Base-by-base conservation (phyloP, 1,140 invertebrate genomes). In the Paralvinella palmiformis region DNA sequence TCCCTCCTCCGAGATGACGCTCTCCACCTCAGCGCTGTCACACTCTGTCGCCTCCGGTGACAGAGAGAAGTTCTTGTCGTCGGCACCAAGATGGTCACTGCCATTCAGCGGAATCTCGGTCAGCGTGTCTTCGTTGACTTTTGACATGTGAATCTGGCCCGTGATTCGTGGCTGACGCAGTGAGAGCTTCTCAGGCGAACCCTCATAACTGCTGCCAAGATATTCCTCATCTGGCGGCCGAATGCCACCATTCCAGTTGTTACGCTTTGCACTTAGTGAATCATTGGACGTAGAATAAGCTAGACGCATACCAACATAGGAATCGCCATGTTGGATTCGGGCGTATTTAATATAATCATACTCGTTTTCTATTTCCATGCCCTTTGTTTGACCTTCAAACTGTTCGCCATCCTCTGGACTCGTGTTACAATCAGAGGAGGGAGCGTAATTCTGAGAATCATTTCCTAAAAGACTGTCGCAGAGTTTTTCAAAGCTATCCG, bases 21-120 rank as follows among this genome's bases (percentile, higher is more conserved):
- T 92, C 71, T 92, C 91, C 55, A 92, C 83, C 74, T 93, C 91
- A 73, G 91, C 91, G 69, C 90, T 92, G 76, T 94, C 92, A 79
- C 91, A 94, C 72, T 96, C 93, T n/a, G 92, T 96, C 52, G 91
- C 92, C 82, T 96, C 93, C 1, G 93, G 92, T 29, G 92, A 96
- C 5, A 95, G 83, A 0, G 91, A 93, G 74, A 95, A 94, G 79
- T 89, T 89, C 56, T 72, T 73, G 55, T 73, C 70, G 58, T 64
- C 59, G 56, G 59, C 33, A 13, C 52, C 64, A n/a, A 27, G 63
- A 24, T 65, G 65, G 27, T 77, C 75, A 32, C 68, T 69, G 37
- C 66, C 71, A 66, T 77, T 76, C 13, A 78, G 65, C 1, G 75
- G 75, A 50, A 78, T 78, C 66, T 78, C 75, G 13, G 72, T 78